These are phyloP conservation scores for Dendrocopos noguchii DNA, from an alignment of 2,113 vertebrate genomes.

Conservation along the genomic window DNA sequence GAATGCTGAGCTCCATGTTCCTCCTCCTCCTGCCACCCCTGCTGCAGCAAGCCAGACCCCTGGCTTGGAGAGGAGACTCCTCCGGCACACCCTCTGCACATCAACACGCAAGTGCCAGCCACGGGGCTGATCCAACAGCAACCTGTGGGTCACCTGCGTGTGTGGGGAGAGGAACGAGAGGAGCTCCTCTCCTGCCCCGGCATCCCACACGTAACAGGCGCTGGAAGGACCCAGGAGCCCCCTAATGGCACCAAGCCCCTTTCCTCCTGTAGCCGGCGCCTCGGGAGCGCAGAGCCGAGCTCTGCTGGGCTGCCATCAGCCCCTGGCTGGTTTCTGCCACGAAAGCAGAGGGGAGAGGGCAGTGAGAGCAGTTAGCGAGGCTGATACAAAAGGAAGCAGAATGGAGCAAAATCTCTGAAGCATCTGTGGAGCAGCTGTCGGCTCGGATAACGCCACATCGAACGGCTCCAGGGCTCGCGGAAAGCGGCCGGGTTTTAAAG, in stretches of 20 bases:
- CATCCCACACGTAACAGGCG: rapidly evolving
- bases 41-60: neutral
- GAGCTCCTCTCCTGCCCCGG: neutral
- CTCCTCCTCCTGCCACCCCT: neutral
- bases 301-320: neutral
- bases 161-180: rapidly evolving
- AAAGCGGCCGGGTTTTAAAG: neutral
- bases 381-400: neutral
- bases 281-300: rapidly evolving
- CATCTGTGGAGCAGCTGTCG: neutral
- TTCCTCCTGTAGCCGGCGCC: rapidly evolving
- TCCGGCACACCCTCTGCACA: neutral
- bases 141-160: rapidly evolving
- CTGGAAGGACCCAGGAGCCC: neutral
- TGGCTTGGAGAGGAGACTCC: neutral
- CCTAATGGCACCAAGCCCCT: neutral
- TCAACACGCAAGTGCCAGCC: neutral
- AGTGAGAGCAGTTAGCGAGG: neutral
- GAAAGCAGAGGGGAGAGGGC: neutral
- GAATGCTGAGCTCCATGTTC: neutral
- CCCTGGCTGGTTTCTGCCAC: neutral
- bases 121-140: rapidly evolving
- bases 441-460: neutral
- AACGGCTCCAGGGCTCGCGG: neutral
- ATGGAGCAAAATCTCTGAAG: neutral